phyloP scores from a whole-genome alignment of 2,888 invertebrate species.

The Dysmachus trigonus region DNA sequence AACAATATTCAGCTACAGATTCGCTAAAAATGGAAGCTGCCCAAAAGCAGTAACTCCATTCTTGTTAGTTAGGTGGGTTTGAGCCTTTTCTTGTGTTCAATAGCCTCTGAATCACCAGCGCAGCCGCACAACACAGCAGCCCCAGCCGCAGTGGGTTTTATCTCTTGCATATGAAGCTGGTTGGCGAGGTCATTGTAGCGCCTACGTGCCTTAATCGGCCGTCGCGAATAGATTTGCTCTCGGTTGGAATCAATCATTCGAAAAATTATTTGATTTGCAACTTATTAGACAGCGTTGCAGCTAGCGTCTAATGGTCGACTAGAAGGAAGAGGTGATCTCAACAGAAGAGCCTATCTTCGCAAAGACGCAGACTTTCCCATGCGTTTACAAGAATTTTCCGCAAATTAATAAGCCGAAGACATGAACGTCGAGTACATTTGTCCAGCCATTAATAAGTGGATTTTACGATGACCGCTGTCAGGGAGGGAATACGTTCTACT shows the following conservation, averaged over 20 bases:
- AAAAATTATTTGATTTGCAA: slow-evolving; percentile 4
- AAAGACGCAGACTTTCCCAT: neutral
- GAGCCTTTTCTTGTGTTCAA: slow-evolving; percentile 16
- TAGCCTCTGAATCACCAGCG: slow-evolving; percentile 28
- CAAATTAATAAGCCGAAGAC: slow-evolving; percentile 11
- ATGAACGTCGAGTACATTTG: neutral
- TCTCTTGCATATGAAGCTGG: neutral
- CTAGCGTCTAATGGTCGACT: neutral
- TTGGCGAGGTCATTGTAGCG: slow-evolving; percentile 26
- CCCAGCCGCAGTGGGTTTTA: neutral
- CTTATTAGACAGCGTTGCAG: neutral
- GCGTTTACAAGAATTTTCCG: neutral
- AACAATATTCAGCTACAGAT: slow-evolving; percentile 18
- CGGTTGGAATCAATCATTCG: slow-evolving; percentile 5
- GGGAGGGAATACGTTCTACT: neutral
- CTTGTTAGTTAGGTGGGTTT: neutral
- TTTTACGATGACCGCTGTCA: neutral
- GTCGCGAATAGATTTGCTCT: neutral
- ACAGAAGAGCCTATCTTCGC: neutral
- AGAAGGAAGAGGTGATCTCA: neutral
- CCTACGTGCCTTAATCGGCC: slow-evolving; percentile 22
- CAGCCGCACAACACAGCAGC: neutral
- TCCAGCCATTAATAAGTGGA: neutral
- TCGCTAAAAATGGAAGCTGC: slow-evolving; percentile 16
- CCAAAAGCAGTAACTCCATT: slow-evolving; percentile 22